phyloP scores from a whole-genome alignment of 23 tunicate genomes.

The Corella eumyota region DNA sequence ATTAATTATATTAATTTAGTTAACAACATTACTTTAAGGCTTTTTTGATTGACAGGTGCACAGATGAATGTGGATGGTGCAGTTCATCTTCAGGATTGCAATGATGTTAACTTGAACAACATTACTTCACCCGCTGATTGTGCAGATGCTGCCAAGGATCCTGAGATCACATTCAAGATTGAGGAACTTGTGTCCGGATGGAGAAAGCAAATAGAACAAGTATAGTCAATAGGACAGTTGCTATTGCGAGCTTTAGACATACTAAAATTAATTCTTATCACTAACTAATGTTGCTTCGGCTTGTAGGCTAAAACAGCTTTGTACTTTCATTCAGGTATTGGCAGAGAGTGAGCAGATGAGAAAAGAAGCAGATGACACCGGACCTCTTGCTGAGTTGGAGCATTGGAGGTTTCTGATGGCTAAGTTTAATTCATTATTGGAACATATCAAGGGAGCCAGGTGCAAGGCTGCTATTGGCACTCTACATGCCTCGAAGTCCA shows the following conservation, averaged over 20 bases:
- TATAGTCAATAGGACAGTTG: too few species aligned
- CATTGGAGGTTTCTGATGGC: constrained; percentile 99
- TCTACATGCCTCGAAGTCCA: constrained; percentile 84
- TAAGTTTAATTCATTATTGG: constrained; percentile 93
- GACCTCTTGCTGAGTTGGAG: constrained; percentile 98
- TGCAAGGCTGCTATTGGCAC: constrained; percentile 86
- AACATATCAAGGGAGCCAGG: constrained; percentile 69
- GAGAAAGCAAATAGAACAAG: constrained; percentile 99
- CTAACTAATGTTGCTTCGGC: too few species aligned
- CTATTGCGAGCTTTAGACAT: background rate
- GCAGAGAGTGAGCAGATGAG: constrained; percentile 98
- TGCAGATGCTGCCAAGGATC: constrained; percentile 71
- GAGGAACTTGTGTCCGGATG: constrained; percentile 94
- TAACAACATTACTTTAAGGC: background rate
- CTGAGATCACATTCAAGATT: constrained; percentile 60
- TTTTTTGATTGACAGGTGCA: constrained; percentile 38
- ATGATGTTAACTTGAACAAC: constrained; percentile 39
- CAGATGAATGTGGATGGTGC: constrained; percentile 91
- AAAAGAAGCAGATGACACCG: constrained; percentile 99
- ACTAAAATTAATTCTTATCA: background rate
- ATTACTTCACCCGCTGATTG: constrained; percentile 42
- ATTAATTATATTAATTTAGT: background rate
- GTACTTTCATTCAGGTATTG: constrained; percentile 32
- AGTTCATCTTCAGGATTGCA: constrained; percentile 50
- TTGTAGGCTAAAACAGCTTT: too few species aligned